These are phyloP conservation scores for Bergia puertoricense DNA, from an alignment of 92 coral and sea anemone species.

Conservation along the genomic window DNA sequence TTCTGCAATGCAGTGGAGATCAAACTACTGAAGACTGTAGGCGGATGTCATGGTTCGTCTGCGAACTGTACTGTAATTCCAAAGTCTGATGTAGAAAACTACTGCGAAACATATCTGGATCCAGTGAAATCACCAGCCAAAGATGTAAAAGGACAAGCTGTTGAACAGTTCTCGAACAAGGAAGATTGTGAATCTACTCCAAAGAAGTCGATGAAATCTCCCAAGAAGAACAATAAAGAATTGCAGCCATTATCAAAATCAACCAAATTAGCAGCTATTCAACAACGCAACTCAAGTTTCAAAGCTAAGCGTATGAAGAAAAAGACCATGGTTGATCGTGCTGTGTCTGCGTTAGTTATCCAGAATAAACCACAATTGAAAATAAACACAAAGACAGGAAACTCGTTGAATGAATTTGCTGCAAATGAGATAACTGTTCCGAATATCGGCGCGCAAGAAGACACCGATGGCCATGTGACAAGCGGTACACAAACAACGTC, in stretches of 20 bases:
- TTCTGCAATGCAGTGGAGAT: slow-evolving; percentile 83
- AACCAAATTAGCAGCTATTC: slow-evolving; percentile 27
- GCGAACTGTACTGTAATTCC: slow-evolving; percentile 90
- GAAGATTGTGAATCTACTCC: slow-evolving; percentile 19
- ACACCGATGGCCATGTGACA: slow-evolving; percentile 52
- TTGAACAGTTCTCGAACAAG: slow-evolving; percentile 38
- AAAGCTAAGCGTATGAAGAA: slow-evolving; percentile 30
- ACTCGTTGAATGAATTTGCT: slow-evolving; percentile 40
- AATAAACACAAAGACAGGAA: slow-evolving; percentile 43
- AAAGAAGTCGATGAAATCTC: slow-evolving; percentile 20
- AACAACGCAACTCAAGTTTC: slow-evolving; percentile 33
- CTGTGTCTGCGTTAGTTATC: slow-evolving; percentile 24
- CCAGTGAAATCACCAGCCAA: slow-evolving; percentile 6
- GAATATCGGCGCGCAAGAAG: slow-evolving; percentile 36
- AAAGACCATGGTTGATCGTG: slow-evolving; percentile 20
- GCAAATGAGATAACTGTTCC: slow-evolving; percentile 23
- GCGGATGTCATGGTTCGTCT: slow-evolving; percentile 93
- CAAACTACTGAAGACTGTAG: slow-evolving; percentile 84
- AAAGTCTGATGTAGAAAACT: slow-evolving; percentile 79
- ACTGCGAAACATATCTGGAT: slow-evolving; percentile 79
- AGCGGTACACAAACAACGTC: slow-evolving; percentile 62
- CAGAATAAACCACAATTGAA: slow-evolving; percentile 22
- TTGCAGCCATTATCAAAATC: slow-evolving; percentile 39
- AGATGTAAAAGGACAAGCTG: slow-evolving; percentile 13
- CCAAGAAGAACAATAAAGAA: slow-evolving; percentile 40